A percentile compares a stretch with the other conserved stretches of the same genome.
Evolutionary conservation across 2,888 invertebrate species (phyloP).

Genomic region (Tromatobia lineatoria): DNA sequence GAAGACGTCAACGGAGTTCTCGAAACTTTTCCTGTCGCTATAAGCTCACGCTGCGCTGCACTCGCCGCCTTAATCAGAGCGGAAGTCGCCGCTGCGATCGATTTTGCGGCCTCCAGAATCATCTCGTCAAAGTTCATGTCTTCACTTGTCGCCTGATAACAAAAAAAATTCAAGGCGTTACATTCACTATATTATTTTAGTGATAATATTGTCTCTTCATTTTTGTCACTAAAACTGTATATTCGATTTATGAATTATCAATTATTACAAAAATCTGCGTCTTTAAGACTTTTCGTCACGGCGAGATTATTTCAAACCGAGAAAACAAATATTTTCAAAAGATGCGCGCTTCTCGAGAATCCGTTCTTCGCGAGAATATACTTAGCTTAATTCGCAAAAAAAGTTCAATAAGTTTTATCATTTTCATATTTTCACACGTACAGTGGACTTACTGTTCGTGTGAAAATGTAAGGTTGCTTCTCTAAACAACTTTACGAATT

Average conservation of each 20-base stretch:
- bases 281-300: not conserved
- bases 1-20: constrained; percentile 93
- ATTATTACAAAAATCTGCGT: too few species aligned
- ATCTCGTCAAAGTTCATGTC: constrained; percentile 99
- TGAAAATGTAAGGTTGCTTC: too few species aligned
- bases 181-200: not conserved
- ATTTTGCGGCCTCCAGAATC: constrained; percentile 99
- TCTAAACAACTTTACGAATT: not conserved
- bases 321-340: too few species aligned
- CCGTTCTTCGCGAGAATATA: too few species aligned
- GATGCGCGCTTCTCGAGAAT: too few species aligned
- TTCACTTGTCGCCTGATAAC: constrained; percentile 93
- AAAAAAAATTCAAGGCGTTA: not conserved
- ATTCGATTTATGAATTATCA: too few species aligned
- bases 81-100: constrained; percentile 98
- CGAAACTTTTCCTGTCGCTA: constrained; percentile 95
- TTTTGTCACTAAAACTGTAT: too few species aligned
- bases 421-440: too few species aligned
- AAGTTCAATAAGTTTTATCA: too few species aligned
- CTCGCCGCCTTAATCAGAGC: constrained; percentile 98
- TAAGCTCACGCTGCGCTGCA: constrained; percentile 98
- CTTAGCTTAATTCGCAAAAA: too few species aligned
- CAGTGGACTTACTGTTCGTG: too few species aligned
- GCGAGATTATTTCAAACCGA: not conserved
- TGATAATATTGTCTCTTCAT: too few species aligned